Base-by-base conservation (phyloP, 1,140 invertebrate species). In the Sycobia sp. region DNA sequence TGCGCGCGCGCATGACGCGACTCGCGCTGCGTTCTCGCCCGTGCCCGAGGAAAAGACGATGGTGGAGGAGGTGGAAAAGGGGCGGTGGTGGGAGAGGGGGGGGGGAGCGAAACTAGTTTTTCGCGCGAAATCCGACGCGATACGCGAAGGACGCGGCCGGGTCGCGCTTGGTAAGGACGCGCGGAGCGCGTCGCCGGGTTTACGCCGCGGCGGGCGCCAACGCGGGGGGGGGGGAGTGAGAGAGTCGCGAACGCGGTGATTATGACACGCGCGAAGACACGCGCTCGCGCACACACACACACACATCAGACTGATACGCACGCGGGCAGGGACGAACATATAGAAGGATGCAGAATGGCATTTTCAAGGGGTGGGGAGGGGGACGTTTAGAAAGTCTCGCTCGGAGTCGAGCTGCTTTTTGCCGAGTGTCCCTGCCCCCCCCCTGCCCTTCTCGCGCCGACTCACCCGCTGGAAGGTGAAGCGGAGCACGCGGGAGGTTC, bases 341-440 rank as follows among this genome's bases (percentile, higher is more conserved):
- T n/a, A n/a, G n/a, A n/a, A n/a, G n/a, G n/a, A n/a, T n/a, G n/a
- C n/a, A n/a, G n/a, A n/a, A n/a, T n/a, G n/a, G n/a, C n/a, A n/a
- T n/a, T n/a, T n/a, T n/a, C n/a, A n/a, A n/a, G n/a, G n/a, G n/a
- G n/a, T n/a, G n/a, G n/a, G n/a, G n/a, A n/a, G n/a, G n/a, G n/a
- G n/a, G 18, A 36, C 25, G 53, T 53, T 61, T 61, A 61, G 59
- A 61, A 61, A 61, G 59, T 54, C n/a, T n/a, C 23, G 23, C 38
- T 23, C n/a, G 29, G 23, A 10, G 23, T 16, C 38, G 27, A 18
- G 13, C 3, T 27, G 13, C 11, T 57, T 44, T 36, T 46, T 46
- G 13, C 18, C 3, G 4, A 5, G 13, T 20, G 0, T 56, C 14
- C 16, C 1, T 44, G 14, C 27, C 46, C 29, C 22, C 22, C 32